These are phyloP conservation scores for Drosophila albomicans DNA, from an alignment of 1,140 invertebrate species.

Conservation along the genomic window DNA sequence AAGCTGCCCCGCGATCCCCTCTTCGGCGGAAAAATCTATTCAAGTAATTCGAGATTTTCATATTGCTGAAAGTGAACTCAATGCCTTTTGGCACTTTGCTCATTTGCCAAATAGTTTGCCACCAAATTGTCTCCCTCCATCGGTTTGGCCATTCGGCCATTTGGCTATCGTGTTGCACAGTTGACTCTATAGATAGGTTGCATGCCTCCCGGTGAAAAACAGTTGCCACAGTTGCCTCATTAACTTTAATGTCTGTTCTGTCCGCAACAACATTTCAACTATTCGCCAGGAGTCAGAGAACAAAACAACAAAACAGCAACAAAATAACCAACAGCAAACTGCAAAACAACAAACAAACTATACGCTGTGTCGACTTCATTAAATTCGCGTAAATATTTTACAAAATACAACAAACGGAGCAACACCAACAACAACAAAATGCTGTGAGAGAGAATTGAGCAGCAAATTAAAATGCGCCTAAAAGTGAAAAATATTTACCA, in stretches of 20 bases:
- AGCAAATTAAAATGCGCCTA: slow-evolving; percentile 36
- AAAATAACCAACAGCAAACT: slow-evolving; percentile 10
- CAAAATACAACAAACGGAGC: slow-evolving; percentile 16
- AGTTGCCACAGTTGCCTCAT: slow-evolving; percentile 26
- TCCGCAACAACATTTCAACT: slow-evolving; percentile 21
- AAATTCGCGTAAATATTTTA: slow-evolving; percentile 69
- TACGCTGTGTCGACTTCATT: slow-evolving; percentile 54
- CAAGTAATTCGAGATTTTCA: slow-evolving; percentile 38
- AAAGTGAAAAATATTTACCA: slow-evolving; percentile 23
- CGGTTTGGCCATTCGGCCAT: too few species aligned
- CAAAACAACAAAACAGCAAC: slow-evolving; percentile 4
- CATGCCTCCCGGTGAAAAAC: slow-evolving; percentile 6
- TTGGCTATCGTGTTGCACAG: slow-evolving; percentile 22
- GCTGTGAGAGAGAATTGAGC: neutral
- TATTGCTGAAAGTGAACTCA: slow-evolving; percentile 8
- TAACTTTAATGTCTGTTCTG: slow-evolving; percentile 29
- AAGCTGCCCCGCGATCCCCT: slow-evolving; percentile 15
- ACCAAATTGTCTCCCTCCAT: neutral
- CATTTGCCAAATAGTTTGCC: slow-evolving; percentile 49
- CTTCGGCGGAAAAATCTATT: neutral
- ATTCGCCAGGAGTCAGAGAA: slow-evolving; percentile 28
- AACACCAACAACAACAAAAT: slow-evolving; percentile 1
- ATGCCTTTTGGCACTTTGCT: slow-evolving; percentile 21
- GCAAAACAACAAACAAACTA: slow-evolving; percentile 6
- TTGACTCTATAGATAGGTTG: neutral